These are phyloP conservation scores for Corella eumyota DNA, from an alignment of 23 tunicate genomes.

Conservation along the genomic window DNA sequence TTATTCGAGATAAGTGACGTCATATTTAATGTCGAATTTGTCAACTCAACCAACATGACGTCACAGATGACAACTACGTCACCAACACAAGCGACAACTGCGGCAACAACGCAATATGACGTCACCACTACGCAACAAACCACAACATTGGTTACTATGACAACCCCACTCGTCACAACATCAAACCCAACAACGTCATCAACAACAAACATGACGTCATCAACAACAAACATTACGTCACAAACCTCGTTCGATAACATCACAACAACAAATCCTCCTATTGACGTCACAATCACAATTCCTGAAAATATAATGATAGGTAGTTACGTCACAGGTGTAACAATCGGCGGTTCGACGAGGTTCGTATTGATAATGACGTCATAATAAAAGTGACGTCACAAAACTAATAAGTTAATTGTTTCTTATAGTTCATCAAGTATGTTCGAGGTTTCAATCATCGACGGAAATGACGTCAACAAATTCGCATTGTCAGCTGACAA, in stretches of 20 bases:
- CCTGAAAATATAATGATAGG: constrained; percentile 11
- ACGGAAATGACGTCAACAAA: constrained; percentile 13
- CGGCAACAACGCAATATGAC: neutral
- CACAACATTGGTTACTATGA: neutral
- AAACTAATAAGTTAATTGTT: neutral
- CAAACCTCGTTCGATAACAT: no score
- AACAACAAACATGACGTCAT: no score
- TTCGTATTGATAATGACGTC: no score
- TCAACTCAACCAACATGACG: neutral
- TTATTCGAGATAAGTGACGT: constrained; percentile 5
- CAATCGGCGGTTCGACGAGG: no score
- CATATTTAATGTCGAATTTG: constrained; percentile 1
- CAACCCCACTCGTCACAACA: neutral
- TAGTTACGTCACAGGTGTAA: constrained; percentile 13
- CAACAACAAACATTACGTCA: no score
- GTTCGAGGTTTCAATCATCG: constrained; percentile 4
- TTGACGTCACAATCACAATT: constrained; percentile 6
- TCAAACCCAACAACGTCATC: neutral
- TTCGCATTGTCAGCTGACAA: neutral
- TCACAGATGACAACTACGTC: neutral
- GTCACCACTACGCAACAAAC: neutral
- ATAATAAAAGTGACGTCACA: neutral
- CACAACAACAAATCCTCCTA: constrained; percentile 15
- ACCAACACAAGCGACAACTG: neutral
- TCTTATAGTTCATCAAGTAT: constrained; percentile 12